phyloP scores from a whole-genome alignment of 2,113 vertebrate genomes.

The Ramphastos sulfuratus region DNA sequence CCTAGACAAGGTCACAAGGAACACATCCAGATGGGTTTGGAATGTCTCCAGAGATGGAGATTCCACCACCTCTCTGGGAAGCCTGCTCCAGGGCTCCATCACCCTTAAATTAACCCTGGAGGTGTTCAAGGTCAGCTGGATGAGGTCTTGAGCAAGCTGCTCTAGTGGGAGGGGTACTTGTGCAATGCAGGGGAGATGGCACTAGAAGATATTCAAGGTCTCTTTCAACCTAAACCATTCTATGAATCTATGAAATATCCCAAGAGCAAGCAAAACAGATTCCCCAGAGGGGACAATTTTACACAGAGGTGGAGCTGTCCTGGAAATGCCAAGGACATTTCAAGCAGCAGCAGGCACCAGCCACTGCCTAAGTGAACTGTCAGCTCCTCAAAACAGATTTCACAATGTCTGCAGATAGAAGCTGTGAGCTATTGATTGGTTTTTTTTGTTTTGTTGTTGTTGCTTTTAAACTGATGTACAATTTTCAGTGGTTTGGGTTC shows the following conservation, averaged over 20 bases:
- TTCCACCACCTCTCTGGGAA: too few relatives aligned
- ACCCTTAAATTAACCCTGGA: too few relatives aligned
- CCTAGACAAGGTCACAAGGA: too few relatives aligned
- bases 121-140: too few relatives aligned
- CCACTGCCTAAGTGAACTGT: background rate
- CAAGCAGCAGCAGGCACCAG: background rate
- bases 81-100: too few relatives aligned
- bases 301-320: background rate
- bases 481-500: background rate
- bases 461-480: background rate
- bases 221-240: too few relatives aligned
- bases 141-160: too few relatives aligned
- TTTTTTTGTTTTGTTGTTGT: background rate
- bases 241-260: background rate
- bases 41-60: too few relatives aligned
- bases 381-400: background rate
- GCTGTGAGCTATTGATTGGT: background rate
- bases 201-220: too few relatives aligned
- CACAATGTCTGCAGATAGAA: background rate
- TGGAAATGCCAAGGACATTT: slow-evolving; percentile 4
- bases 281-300: background rate
- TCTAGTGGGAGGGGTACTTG: too few relatives aligned
- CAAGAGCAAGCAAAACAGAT: background rate
- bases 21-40: too few relatives aligned
- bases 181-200: too few relatives aligned